Evolutionary conservation across 2,797 vertebrate genomes (phyloP).

Genomic region (Anguilla marmorata): DNA sequence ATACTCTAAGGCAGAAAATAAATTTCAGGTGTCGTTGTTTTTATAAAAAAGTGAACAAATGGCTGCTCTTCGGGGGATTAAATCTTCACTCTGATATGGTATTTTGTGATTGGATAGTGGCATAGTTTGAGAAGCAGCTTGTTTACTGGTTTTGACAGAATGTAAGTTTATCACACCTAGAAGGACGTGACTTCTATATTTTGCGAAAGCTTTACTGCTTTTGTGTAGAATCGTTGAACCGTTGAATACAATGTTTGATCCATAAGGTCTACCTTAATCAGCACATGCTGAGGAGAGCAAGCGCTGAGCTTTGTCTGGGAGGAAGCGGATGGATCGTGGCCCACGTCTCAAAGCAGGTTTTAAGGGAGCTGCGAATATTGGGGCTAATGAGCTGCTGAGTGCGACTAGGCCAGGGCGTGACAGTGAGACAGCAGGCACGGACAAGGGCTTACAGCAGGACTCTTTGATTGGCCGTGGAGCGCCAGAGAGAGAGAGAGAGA

Average conservation of each 20-base stretch:
- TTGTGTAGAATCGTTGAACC: not conserved
- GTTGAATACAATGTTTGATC: not conserved
- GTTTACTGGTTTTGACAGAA: not conserved
- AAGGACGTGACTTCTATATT: not conserved
- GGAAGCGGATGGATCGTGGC: constrained; percentile 61
- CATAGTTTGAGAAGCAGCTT: not conserved
- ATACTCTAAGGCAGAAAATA: not conserved
- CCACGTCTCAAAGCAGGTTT: constrained; percentile 76
- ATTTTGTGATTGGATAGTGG: not conserved
- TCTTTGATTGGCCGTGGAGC: constrained; percentile 66
- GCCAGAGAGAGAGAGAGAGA: constrained; percentile 60
- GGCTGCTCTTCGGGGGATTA: too few species aligned
- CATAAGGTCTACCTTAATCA: not conserved
- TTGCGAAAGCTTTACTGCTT: constrained; percentile 55
- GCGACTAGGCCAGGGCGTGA: constrained; percentile 64
- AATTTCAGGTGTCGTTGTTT: not conserved
- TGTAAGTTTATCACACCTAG: not conserved
- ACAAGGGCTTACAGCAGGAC: constrained; percentile 57
- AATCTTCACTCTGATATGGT: not conserved
- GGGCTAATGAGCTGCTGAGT: constrained; percentile 75
- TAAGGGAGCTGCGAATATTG: constrained; percentile 60
- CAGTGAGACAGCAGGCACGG: constrained; percentile 43
- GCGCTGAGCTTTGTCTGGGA: constrained; percentile 7
- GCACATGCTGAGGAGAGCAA: not conserved
- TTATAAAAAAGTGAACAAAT: not conserved